Evolutionary conservation across 2,113 vertebrate genomes (phyloP).

Genomic region (Lynx canadensis): DNA sequence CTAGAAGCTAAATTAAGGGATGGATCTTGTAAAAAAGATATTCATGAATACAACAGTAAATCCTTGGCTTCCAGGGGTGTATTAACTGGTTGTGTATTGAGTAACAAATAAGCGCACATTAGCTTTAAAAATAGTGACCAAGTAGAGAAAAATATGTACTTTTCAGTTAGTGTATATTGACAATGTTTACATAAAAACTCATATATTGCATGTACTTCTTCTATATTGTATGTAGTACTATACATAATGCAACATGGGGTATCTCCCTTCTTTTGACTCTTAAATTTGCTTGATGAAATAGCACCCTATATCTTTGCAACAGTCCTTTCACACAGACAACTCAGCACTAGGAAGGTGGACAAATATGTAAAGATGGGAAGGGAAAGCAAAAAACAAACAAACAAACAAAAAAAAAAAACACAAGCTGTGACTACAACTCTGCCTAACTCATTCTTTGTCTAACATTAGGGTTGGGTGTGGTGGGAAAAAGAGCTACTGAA

Average conservation of each 20-base stretch:
- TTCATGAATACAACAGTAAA: background rate
- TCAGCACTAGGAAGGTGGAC: background rate
- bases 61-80: background rate
- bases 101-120: background rate
- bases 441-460: background rate
- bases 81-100: background rate
- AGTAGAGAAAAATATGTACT: background rate
- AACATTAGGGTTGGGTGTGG: rapidly evolving
- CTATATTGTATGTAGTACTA: background rate
- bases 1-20: background rate
- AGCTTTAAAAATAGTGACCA: background rate
- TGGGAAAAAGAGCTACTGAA: background rate
- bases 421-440: background rate
- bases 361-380: background rate
- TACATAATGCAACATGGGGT: background rate
- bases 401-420: no score
- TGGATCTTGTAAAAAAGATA: background rate
- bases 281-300: background rate
- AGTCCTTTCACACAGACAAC: background rate
- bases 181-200: background rate
- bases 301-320: background rate
- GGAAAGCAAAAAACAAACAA: background rate
- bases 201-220: background rate
- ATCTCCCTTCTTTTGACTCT: background rate
- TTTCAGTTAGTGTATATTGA: background rate